Conservation (phyloP, 2,113 vertebrate genomes). For the Silurus glanis region DNA sequence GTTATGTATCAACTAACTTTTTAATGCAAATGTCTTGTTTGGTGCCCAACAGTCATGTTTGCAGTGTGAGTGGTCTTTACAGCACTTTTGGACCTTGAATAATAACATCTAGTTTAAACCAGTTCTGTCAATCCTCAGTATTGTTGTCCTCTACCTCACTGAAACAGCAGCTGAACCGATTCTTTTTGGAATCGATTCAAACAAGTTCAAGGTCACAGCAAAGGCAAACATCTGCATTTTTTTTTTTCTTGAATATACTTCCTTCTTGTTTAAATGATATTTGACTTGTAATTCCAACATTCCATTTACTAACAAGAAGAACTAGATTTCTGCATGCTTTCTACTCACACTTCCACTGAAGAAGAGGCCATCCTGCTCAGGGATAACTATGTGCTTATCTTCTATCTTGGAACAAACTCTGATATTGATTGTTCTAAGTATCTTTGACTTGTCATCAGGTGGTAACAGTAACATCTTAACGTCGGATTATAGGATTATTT, state of each 20-base stretch:
- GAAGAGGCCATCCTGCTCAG: not conserved
- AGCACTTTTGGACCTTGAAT: not conserved
- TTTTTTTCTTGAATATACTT: not conserved
- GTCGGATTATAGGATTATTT: not conserved
- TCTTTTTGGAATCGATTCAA: not conserved
- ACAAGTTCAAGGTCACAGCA: not conserved
- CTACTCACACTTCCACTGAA: not conserved
- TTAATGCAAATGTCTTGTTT: not conserved
- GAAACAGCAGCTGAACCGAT: not conserved
- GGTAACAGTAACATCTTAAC: not conserved
- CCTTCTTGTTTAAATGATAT: not conserved
- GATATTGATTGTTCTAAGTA: not conserved
- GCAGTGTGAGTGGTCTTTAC: not conserved
- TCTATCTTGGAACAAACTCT: not conserved
- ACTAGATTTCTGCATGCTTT: not conserved
- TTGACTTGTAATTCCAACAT: not conserved
- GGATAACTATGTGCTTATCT: not conserved
- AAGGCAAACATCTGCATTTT: not conserved
- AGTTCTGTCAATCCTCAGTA: not conserved
- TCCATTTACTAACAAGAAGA: not conserved
- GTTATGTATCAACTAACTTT: too few relatives aligned
- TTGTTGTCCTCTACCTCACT: not conserved
- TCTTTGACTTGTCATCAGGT: not conserved
- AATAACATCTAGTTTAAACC: not conserved
- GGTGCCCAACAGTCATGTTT: not conserved